phyloP scores from a whole-genome alignment of 2,888 invertebrate species.

The Rosalia funebris region DNA sequence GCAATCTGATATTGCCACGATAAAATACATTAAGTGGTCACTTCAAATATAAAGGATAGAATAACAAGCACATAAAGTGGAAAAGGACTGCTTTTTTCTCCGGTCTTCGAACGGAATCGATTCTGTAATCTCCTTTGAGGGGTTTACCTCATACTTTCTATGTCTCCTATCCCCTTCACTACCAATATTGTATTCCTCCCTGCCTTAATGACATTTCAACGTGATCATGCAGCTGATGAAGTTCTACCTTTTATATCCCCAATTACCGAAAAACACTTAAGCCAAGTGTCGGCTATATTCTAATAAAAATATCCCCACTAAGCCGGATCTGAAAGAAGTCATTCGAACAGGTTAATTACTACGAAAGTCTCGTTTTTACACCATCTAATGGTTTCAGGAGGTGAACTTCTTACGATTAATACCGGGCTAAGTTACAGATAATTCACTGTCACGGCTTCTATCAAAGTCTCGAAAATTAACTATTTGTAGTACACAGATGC shows the following conservation, averaged over 20 bases:
- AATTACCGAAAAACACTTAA: slow-evolving; percentile 24
- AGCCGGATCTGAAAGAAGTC: not conserved
- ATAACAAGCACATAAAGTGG: slow-evolving; percentile 62
- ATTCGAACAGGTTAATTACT: not conserved
- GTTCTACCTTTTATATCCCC: slow-evolving; percentile 32
- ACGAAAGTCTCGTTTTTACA: not conserved
- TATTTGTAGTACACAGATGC: no score
- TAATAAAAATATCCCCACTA: slow-evolving; percentile 7
- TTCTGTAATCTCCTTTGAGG: slow-evolving; percentile 60
- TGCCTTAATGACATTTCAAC: slow-evolving; percentile 45
- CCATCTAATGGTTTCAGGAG: not conserved
- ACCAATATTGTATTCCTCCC: slow-evolving; percentile 46
- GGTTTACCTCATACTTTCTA: slow-evolving; percentile 52
- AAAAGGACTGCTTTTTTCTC: slow-evolving; percentile 47
- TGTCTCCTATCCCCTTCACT: slow-evolving; percentile 44
- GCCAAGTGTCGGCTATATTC: not conserved
- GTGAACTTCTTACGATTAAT: no score
- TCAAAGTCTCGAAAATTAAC: no score
- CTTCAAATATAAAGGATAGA: slow-evolving; percentile 62
- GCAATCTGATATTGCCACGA: slow-evolving; percentile 59
- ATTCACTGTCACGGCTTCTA: no score
- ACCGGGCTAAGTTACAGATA: no score
- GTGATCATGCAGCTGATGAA: slow-evolving; percentile 40
- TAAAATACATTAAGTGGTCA: slow-evolving; percentile 62
- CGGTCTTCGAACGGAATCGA: slow-evolving; percentile 58